Base-by-base conservation (phyloP, 2,113 vertebrate genomes). In the Catharus minimus region DNA sequence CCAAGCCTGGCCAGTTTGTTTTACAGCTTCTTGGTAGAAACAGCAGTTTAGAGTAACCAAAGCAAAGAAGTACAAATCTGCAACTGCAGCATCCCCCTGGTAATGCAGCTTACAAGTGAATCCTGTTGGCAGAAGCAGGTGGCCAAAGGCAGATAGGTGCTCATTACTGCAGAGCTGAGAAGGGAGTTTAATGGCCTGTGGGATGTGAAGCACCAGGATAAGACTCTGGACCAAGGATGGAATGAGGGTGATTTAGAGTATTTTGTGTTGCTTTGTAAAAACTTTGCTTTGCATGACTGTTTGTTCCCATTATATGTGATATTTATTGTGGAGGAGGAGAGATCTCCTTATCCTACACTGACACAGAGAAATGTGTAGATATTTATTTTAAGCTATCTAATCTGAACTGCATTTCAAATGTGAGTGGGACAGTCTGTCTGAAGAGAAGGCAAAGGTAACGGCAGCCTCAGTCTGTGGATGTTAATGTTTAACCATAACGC, bases 221-320 rank as follows among this genome's bases (percentile, higher is more conserved):
- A 77, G 24, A 58, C 18, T 77, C 64, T 66, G 72, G 24, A 50
- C n/a, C 24, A 81, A 90, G n/a, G 39, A 65, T 88, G 64, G 27
- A 44, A 55, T 74, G 33, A 50, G 50, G 30, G 74, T 52, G 27
- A 71, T 89, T 78, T 86, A 44, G 57, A 60, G 22, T 75, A 21
- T 71, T 94, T 86, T 86, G 27, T 74, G 47, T 77, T 72, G 52
- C 61, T 78, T 88, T 94, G 57, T 90, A 86, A 81, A 88, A 90
- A 36, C 47, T 89, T 90, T 80, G 33, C 43, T 91, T 85, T 93
- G 76, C 43, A 10, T 86, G 53, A 81, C 83, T 88, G 17, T 90
- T 92, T 86, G 57, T 88, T 65, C 58, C 69, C 41, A 64, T 90
- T 90, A 71, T 72, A 88, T 56, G 9, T 90, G 83, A 86, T 86